Percentiles rank a stretch among this genome's conserved stretches.
These are phyloP conservation scores for Drosophila miranda DNA, from an alignment of 1,140 invertebrate species.

Conservation along the genomic window DNA sequence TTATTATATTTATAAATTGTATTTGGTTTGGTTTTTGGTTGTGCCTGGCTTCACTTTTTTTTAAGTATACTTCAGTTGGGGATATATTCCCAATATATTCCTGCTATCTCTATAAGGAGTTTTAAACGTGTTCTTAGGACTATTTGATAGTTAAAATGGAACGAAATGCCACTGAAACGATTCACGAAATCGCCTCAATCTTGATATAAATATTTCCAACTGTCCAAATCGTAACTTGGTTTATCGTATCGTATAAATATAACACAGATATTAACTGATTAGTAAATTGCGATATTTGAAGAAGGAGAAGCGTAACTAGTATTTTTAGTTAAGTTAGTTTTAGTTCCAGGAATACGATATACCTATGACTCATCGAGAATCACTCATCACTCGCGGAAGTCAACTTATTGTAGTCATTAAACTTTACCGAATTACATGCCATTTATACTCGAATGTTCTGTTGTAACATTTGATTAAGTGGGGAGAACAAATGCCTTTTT, in stretches of 20 bases:
- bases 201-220: constrained; percentile 11
- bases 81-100: background rate
- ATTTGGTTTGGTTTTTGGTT: background rate
- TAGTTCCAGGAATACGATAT: constrained; percentile 31
- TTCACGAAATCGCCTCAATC: constrained; percentile 1
- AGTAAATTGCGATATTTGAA: constrained; percentile 35
- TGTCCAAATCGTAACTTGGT: constrained; percentile 1
- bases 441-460: background rate
- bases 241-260: constrained; percentile 53
- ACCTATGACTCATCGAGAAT: background rate
- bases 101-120: constrained; percentile 6
- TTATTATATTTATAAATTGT: constrained; percentile 15
- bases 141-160: constrained; percentile 47
- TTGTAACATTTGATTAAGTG: constrained; percentile 44
- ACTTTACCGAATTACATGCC: constrained; percentile 2
- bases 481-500: constrained; percentile 30
- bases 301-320: constrained; percentile 41
- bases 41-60: background rate
- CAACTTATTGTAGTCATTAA: constrained; percentile 17
- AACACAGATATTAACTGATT: constrained; percentile 74
- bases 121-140: constrained; percentile 34
- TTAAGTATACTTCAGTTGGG: constrained; percentile 46
- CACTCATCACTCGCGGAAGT: constrained; percentile 28
- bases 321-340: constrained; percentile 14
- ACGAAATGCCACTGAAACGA: constrained; percentile 14